Percentiles rank a stretch among this genome's conserved stretches.
phyloP scores from a whole-genome alignment of 1,140 invertebrate species.

The Psilanteris sp. region DNA sequence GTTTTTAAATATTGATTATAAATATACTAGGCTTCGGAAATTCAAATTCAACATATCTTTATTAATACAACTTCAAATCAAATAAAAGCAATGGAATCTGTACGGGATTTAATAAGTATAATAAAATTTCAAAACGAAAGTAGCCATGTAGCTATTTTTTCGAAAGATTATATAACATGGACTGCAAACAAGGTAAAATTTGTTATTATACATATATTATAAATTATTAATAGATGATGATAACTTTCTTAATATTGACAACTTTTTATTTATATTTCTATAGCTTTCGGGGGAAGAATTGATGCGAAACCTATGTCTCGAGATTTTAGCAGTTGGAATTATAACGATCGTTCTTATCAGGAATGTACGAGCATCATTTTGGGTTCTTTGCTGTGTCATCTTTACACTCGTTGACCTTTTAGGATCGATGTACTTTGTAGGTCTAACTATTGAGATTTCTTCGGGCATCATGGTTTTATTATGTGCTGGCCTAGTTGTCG shows the following conservation, averaged over 20 bases:
- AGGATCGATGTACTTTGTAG: slow-evolving; percentile 81
- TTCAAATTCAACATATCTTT: slow-evolving; percentile 74
- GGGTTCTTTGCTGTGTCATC: slow-evolving; percentile 80
- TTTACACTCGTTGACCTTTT: slow-evolving; percentile 82
- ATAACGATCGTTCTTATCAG: slow-evolving; percentile 81
- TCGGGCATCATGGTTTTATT: slow-evolving; percentile 80
- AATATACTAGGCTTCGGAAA: slow-evolving; percentile 70
- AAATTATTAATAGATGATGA: no score
- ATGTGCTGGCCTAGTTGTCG: slow-evolving; percentile 81
- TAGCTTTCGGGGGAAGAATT: slow-evolving; percentile 82
- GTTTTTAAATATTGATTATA: slow-evolving; percentile 7
- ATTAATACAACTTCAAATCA: slow-evolving; percentile 72
- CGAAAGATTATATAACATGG: slow-evolving; percentile 74
- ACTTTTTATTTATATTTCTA: no score
- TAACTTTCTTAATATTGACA: no score
- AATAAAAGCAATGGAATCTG: slow-evolving; percentile 72
- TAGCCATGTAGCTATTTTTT: slow-evolving; percentile 70
- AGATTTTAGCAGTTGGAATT: slow-evolving; percentile 79
- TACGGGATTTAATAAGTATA: slow-evolving; percentile 67
- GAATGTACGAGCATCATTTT: slow-evolving; percentile 79
- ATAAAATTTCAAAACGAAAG: slow-evolving; percentile 69
- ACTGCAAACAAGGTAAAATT: slow-evolving; percentile 71
- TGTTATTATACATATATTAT: no score
- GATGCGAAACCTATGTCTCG: slow-evolving; percentile 80
- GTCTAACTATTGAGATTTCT: slow-evolving; percentile 82